Evolutionary conservation across 2,113 vertebrate species (phyloP).

Genomic region (Hippocampus barbouri): DNA sequence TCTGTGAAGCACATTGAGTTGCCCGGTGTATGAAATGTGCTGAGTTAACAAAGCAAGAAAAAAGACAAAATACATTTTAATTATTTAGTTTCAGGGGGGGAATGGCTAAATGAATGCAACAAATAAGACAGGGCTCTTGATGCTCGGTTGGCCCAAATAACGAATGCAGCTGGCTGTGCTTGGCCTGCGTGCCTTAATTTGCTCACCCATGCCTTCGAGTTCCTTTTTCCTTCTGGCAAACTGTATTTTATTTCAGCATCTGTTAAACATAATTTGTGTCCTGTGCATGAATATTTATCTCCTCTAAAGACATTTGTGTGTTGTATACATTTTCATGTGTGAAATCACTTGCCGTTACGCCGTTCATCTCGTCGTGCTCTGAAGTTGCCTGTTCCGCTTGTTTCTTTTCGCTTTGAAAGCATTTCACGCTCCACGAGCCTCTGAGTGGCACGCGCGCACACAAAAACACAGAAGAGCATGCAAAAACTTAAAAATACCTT

Average conservation of each 20-base stretch:
- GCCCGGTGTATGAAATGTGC: too few species aligned
- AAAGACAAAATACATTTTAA: too few species aligned
- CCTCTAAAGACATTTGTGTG: conserved; percentile 42
- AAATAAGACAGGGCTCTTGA: too few species aligned
- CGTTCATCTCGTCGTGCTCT: conserved; percentile 20
- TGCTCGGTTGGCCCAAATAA: too few species aligned
- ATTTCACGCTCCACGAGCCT: conserved; percentile 25
- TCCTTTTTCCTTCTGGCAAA: neutral
- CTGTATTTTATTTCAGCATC: neutral
- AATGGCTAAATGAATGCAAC: too few species aligned
- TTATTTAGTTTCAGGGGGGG: too few species aligned
- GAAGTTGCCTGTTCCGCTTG: conserved; percentile 31
- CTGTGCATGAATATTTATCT: conserved; percentile 50
- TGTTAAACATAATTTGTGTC: neutral
- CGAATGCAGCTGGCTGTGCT: too few species aligned
- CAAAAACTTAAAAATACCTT: conserved; percentile 48
- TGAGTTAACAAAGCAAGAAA: too few species aligned
- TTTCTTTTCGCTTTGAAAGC: conserved; percentile 35
- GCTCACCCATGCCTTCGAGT: too few species aligned
- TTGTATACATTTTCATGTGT: conserved; percentile 53
- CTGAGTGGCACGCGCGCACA: conserved; percentile 15
- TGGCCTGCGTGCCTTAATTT: too few species aligned
- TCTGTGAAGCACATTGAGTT: too few species aligned
- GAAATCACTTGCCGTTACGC: conserved; percentile 9
- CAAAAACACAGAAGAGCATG: neutral